Conservation (phyloP, 2,888 invertebrate species). For the Thymelicus sylvestris region DNA sequence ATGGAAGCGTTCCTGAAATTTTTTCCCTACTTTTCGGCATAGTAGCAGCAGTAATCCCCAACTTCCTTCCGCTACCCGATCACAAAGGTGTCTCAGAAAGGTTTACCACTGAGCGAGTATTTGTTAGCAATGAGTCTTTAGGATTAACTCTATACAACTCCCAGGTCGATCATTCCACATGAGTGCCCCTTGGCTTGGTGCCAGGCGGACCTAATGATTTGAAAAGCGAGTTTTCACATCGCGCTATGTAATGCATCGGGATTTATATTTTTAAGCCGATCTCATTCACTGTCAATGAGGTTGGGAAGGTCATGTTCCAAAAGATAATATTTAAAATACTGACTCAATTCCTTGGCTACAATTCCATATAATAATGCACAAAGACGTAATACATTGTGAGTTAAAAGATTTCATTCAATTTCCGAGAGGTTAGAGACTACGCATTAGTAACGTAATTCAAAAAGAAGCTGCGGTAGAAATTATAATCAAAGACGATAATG, state of each 20-base stretch:
- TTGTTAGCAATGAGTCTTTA: slow-evolving; percentile 6
- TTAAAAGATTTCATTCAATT: too few species aligned
- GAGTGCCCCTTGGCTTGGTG: slow-evolving; percentile 19
- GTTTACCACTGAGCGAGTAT: background rate
- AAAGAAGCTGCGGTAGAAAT: too few species aligned
- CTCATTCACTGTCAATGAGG: slow-evolving; percentile 27
- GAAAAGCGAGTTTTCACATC: slow-evolving; percentile 10
- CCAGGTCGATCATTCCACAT: slow-evolving; percentile 2
- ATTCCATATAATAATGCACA: too few species aligned
- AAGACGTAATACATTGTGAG: too few species aligned
- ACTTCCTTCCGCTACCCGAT: background rate
- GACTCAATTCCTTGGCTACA: background rate
- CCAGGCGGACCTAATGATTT: slow-evolving; percentile 16
- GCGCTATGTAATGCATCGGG: slow-evolving; percentile 2
- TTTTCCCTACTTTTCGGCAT: background rate
- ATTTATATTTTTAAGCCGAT: slow-evolving; percentile 26
- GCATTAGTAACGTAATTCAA: too few species aligned
- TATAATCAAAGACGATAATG: too few species aligned
- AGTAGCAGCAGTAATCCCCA: background rate
- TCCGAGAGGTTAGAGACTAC: too few species aligned
- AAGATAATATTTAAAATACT: background rate
- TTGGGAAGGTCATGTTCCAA: slow-evolving; percentile 22
- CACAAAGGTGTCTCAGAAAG: slow-evolving; percentile 2
- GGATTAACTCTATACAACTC: slow-evolving; percentile 8
- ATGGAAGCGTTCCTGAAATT: too few species aligned